Conservation (phyloP, 2,888 invertebrate genomes). For the Aethes cnicana region DNA sequence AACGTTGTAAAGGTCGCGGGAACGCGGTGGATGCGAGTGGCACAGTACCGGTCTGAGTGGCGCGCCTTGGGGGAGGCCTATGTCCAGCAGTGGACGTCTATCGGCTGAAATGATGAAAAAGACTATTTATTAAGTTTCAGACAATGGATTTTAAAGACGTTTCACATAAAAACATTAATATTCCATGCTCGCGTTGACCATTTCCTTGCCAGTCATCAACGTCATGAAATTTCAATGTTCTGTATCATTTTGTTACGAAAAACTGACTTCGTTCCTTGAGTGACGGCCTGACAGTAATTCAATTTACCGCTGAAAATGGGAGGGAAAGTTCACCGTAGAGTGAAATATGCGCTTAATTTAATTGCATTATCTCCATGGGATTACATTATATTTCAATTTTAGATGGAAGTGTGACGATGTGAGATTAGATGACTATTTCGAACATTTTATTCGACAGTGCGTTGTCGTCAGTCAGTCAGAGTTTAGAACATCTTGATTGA, state of each 20-base stretch:
- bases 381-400: slow-evolving; percentile 2
- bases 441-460: no score
- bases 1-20: no score
- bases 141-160: no score
- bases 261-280: slow-evolving; percentile 21
- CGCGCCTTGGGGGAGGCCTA: no score
- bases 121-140: no score
- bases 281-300: slow-evolving; percentile 29
- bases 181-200: not conserved
- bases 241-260: slow-evolving; percentile 10
- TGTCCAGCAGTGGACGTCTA: no score
- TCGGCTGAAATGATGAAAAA: no score
- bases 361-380: slow-evolving; percentile 16
- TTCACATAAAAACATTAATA: no score
- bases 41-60: no score
- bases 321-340: slow-evolving; percentile 12
- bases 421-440: slow-evolving; percentile 14
- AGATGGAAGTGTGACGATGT: not conserved
- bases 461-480: no score
- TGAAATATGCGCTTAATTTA: slow-evolving; percentile 7
- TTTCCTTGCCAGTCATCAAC: not conserved
- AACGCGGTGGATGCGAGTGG: no score
- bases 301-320: slow-evolving; percentile 23
- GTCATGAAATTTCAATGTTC: slow-evolving; percentile 8
- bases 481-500: no score